A percentile compares a stretch with the other conserved stretches of the same genome.
Conservation (phyloP, 2,797 vertebrate genomes). For the Enteromius anoplus region DNA sequence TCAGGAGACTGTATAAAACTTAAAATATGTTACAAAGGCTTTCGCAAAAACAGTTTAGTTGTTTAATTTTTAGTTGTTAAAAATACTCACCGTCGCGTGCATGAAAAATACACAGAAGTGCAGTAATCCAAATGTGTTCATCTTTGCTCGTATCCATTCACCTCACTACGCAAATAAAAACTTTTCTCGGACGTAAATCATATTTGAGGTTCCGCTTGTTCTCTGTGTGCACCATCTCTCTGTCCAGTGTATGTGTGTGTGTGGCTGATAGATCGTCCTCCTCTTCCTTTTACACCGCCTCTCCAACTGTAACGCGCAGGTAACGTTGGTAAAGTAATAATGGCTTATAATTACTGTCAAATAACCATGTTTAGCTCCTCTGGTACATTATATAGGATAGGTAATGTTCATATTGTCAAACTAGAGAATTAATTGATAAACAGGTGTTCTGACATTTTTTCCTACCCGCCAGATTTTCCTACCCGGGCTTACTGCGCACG, state of each 20-base stretch:
- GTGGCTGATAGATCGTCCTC: no score
- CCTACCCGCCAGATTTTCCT: no score
- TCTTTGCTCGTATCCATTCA: slow-evolving; percentile 52
- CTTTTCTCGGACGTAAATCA: not conserved
- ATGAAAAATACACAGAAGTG: slow-evolving; percentile 52
- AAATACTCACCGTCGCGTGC: slow-evolving; percentile 70
- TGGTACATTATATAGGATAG: not conserved
- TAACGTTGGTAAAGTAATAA: not conserved
- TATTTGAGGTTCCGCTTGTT: not conserved
- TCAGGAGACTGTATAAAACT: not conserved
- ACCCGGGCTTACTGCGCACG: no score
- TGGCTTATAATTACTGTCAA: not conserved
- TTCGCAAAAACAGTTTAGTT: not conserved
- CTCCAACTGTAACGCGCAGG: not conserved
- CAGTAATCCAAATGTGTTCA: slow-evolving; percentile 60
- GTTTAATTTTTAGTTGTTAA: no score
- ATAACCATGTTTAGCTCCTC: not conserved
- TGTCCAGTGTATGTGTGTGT: not conserved
- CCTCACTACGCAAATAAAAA: slow-evolving; percentile 23
- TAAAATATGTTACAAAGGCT: not conserved
- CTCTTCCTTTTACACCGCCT: not conserved
- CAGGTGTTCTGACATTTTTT: no score
- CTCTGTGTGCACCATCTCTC: slow-evolving; percentile 25
- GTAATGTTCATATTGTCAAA: not conserved
- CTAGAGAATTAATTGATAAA: not conserved